A percentile compares a stretch with the other conserved stretches of the same genome.
These are phyloP conservation scores for Danaus chrysippus DNA, from an alignment of 2,888 invertebrate species.

Conservation along the genomic window DNA sequence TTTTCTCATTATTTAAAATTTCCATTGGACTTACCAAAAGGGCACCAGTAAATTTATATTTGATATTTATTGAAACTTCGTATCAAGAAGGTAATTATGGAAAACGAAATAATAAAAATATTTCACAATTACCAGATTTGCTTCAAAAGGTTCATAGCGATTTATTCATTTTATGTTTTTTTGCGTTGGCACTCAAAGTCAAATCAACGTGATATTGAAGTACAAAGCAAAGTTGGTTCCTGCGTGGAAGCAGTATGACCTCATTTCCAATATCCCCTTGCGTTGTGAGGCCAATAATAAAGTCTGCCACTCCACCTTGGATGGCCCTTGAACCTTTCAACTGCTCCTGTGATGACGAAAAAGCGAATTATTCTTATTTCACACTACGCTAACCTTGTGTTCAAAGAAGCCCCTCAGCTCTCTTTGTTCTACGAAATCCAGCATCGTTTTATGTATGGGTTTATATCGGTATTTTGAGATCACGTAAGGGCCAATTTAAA, in stretches of 20 bases:
- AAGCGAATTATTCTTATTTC: constrained; percentile 69
- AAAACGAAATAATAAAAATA: constrained; percentile 2
- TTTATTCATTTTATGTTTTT: constrained; percentile 24
- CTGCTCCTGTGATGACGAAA: constrained; percentile 62
- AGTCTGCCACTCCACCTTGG: constrained; percentile 65
- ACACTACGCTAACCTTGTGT: constrained; percentile 50
- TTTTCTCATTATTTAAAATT: no score
- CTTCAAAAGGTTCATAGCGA: constrained; percentile 12
- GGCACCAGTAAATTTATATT: no score
- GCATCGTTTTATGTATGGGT: constrained; percentile 47
- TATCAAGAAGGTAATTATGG: background rate
- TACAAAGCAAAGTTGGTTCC: constrained; percentile 26
- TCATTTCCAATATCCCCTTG: constrained; percentile 61
- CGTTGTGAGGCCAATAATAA: constrained; percentile 66
- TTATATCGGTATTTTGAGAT: constrained; percentile 51
- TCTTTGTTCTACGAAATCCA: constrained; percentile 53
- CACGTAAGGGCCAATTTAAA: constrained; percentile 40
- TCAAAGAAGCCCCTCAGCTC: constrained; percentile 48
- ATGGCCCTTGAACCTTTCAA: constrained; percentile 67
- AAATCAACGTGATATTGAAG: constrained; percentile 22
- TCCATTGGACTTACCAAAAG: no score
- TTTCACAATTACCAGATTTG: constrained; percentile 1
- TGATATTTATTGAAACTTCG: background rate
- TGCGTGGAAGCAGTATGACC: constrained; percentile 48
- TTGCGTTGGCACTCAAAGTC: constrained; percentile 28